These are phyloP conservation scores for Dasyurus viverrinus DNA, from an alignment of 2,113 vertebrate genomes.

Conservation along the genomic window DNA sequence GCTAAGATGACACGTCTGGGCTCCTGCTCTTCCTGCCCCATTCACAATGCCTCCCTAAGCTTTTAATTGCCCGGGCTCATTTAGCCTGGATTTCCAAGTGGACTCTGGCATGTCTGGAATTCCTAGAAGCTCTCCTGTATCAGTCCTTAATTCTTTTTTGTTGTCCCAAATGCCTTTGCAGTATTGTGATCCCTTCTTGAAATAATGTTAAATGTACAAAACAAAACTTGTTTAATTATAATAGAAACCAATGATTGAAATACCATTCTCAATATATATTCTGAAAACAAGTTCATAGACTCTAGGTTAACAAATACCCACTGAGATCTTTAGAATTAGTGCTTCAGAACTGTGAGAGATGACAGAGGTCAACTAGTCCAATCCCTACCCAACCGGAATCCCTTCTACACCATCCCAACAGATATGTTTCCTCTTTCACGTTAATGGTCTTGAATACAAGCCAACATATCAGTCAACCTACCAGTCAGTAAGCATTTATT, in stretches of 20 bases:
- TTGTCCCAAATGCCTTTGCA: background rate
- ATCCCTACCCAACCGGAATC: background rate
- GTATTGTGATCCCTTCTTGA: background rate
- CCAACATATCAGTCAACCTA: background rate
- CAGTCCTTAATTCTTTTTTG: background rate
- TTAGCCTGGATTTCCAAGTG: background rate
- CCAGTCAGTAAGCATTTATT: background rate
- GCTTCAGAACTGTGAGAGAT: background rate
- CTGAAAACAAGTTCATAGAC: background rate
- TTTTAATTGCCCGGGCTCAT: background rate
- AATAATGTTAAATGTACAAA: background rate
- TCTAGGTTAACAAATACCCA: background rate
- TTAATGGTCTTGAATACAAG: background rate
- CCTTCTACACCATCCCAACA: background rate
- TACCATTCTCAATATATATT: background rate
- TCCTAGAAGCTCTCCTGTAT: background rate
- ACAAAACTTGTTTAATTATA: background rate
- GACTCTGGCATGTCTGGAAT: background rate
- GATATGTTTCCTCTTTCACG: background rate
- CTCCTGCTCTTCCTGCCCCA: background rate
- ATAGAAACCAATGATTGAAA: background rate
- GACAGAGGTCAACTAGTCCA: background rate
- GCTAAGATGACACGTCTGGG: background rate
- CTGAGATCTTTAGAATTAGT: background rate
- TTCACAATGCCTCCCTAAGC: background rate